phyloP scores from a whole-genome alignment of 2,113 vertebrate genomes.

The Onychostoma macrolepis region DNA sequence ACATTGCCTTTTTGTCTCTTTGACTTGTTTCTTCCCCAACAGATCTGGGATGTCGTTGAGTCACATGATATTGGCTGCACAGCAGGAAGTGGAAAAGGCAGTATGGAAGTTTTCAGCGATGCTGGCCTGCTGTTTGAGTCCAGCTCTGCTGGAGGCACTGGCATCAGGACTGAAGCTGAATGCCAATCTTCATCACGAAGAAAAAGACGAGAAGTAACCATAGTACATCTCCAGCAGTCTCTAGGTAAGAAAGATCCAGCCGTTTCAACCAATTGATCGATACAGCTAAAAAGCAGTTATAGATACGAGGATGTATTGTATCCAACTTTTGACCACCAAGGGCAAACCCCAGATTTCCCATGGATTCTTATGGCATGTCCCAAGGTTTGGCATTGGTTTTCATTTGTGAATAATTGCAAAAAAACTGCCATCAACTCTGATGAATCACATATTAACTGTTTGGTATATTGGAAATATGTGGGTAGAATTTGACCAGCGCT shows the following conservation, averaged over 20 bases:
- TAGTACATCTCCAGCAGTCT: slow-evolving; percentile 60
- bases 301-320: background rate
- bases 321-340: no score
- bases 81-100: slow-evolving; percentile 73
- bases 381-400: background rate
- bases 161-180: slow-evolving; percentile 60
- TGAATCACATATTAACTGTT: background rate
- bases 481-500: background rate
- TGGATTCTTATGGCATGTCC: background rate
- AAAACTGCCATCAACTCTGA: background rate
- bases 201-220: slow-evolving; percentile 58
- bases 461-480: background rate
- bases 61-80: slow-evolving; percentile 78
- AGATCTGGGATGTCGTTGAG: slow-evolving; percentile 83
- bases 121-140: slow-evolving; percentile 61
- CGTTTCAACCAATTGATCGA: background rate
- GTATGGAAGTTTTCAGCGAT: slow-evolving; percentile 66
- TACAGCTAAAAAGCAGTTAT: background rate
- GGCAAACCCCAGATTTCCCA: background rate
- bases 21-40: background rate
- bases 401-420: background rate
- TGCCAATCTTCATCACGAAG: slow-evolving; percentile 60
- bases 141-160: slow-evolving; percentile 11
- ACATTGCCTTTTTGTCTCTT: background rate
- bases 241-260: slow-evolving; percentile 60